A percentile compares a stretch with the other conserved stretches of the same genome.
phyloP scores from a whole-genome alignment of 2,113 vertebrate genomes.

The Raja brachyura region DNA sequence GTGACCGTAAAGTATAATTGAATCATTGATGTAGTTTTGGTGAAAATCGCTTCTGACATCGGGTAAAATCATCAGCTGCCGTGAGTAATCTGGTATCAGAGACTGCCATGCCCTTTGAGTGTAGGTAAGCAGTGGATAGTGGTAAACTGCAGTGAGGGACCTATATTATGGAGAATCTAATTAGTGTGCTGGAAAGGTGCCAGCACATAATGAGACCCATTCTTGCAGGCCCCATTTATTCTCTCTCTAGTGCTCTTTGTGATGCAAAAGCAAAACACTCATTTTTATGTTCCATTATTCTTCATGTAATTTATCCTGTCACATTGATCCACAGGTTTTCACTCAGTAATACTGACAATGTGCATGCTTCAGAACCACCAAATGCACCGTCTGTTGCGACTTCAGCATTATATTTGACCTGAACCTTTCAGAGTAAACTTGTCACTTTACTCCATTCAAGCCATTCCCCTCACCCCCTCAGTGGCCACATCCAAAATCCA shows the following conservation, averaged over 20 bases:
- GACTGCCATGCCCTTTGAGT: not conserved
- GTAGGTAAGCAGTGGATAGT: not conserved
- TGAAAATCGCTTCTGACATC: not conserved
- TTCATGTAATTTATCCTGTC: constrained; percentile 23
- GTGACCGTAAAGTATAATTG: too few relatives aligned
- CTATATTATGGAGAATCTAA: not conserved
- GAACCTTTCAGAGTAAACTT: not conserved
- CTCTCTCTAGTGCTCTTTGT: not conserved
- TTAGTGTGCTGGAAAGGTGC: not conserved
- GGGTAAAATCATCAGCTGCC: not conserved
- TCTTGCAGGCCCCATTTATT: constrained; percentile 26
- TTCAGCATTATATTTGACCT: not conserved
- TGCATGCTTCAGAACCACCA: not conserved
- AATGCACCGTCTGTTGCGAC: not conserved
- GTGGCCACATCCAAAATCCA: not conserved
- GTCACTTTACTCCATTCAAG: not conserved
- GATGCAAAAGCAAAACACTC: constrained; percentile 9
- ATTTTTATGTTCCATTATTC: constrained; percentile 30
- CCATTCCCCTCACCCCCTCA: not conserved
- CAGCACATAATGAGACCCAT: constrained; percentile 27
- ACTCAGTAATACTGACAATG: not conserved
- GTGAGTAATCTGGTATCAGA: not conserved
- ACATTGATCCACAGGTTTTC: constrained; percentile 1
- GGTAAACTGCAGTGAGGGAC: not conserved
- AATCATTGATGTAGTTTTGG: not conserved